phyloP scores from a whole-genome alignment of 2,888 invertebrate genomes.

The Pycnomerus fuliginosus region DNA sequence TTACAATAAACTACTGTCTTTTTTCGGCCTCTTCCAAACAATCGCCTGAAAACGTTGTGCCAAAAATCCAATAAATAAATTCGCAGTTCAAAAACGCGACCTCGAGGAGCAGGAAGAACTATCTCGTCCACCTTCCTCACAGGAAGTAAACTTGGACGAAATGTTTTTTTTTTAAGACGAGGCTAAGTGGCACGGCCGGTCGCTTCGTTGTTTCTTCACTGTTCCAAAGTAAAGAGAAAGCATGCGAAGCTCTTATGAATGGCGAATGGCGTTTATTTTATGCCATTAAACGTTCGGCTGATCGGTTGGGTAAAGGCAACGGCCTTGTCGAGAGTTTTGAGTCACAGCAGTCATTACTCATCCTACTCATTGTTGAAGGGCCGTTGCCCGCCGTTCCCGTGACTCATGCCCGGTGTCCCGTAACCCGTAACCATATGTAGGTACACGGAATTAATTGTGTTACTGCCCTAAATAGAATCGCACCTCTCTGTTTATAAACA shows the following conservation, averaged over 20 bases:
- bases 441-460: constrained; percentile 18
- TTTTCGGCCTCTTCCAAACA: no score
- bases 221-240: constrained; percentile 21
- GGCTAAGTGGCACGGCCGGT: not conserved
- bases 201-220: constrained; percentile 13
- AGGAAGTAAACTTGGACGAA: constrained; percentile 1
- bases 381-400: constrained; percentile 43
- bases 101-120: no score
- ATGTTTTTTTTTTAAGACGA: not conserved
- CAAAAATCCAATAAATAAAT: no score
- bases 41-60: no score
- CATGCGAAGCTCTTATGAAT: constrained; percentile 33
- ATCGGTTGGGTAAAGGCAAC: no score
- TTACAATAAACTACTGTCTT: no score
- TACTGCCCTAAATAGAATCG: constrained; percentile 17
- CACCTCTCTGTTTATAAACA: constrained; percentile 17
- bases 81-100: no score
- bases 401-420: constrained; percentile 31
- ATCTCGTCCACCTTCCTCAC: constrained; percentile 9
- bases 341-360: constrained; percentile 49
- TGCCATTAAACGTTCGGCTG: constrained; percentile 28
- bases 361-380: constrained; percentile 48
- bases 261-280: constrained; percentile 13
- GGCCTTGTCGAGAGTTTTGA: constrained; percentile 50
- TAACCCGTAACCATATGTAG: constrained; percentile 24